Conservation (phyloP, 1,140 invertebrate genomes). For the Drosophila bipectinata region DNA sequence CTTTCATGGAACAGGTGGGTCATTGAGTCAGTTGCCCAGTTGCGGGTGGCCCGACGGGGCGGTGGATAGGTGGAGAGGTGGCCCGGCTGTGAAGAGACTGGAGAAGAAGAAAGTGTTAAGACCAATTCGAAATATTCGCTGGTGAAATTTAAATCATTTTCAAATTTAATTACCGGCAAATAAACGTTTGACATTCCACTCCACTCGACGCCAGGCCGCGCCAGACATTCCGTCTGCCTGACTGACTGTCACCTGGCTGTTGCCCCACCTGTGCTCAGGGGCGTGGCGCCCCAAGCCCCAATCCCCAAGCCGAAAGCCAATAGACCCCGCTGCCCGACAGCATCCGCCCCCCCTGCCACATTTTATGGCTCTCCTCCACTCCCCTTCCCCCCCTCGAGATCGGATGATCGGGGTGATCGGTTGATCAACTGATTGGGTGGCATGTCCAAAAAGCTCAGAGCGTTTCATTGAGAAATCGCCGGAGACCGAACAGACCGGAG, state of each 20-base stretch:
- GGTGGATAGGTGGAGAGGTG: not conserved
- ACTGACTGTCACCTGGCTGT: conserved; percentile 49
- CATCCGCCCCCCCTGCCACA: not conserved
- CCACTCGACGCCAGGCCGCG: conserved; percentile 32
- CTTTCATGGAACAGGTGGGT: conserved; percentile 39
- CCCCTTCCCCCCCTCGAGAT: conserved; percentile 13
- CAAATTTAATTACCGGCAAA: conserved; percentile 79
- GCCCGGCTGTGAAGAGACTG: not conserved
- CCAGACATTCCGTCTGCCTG: conserved; percentile 43
- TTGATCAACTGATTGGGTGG: conserved; percentile 5
- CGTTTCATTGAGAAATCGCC: conserved; percentile 44
- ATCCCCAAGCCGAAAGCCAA: conserved; percentile 5
- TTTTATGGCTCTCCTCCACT: not conserved
- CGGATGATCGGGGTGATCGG: conserved; percentile 1
- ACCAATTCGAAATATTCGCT: conserved; percentile 68
- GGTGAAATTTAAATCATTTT: conserved; percentile 80
- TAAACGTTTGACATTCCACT: conserved; percentile 76
- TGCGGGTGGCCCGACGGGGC: conserved; percentile 57
- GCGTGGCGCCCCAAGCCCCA: conserved; percentile 21
- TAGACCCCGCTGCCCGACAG: not conserved
- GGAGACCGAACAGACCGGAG: not conserved
- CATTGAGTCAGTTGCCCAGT: conserved; percentile 22
- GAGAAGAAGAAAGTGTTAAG: conserved; percentile 69
- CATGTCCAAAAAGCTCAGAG: conserved; percentile 44
- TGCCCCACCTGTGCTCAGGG: conserved; percentile 21